phyloP scores from a whole-genome alignment of 2,113 vertebrate species.

The Xyrauchen texanus region DNA sequence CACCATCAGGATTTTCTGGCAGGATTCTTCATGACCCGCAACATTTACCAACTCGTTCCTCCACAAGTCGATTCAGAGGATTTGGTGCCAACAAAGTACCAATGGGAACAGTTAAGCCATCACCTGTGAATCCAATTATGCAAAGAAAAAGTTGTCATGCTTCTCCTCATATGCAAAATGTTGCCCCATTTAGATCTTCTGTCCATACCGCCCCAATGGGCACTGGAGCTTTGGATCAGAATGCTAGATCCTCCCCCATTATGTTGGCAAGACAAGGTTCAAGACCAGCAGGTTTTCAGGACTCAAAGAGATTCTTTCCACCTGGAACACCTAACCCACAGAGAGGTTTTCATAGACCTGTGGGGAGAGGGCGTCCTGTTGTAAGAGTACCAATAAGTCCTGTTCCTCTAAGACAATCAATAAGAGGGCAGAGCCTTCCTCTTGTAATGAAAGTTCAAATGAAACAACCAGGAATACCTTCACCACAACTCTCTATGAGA shows the following conservation, averaged over 20 bases:
- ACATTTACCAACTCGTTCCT: slow-evolving; percentile 58
- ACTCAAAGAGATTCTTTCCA: slow-evolving; percentile 61
- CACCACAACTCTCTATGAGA: slow-evolving; percentile 68
- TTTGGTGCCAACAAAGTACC: slow-evolving; percentile 66
- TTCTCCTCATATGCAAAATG: slow-evolving; percentile 71
- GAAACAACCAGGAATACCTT: slow-evolving; percentile 62
- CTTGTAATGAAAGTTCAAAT: slow-evolving; percentile 48
- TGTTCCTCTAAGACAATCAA: slow-evolving; percentile 68
- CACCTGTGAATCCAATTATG: slow-evolving; percentile 73
- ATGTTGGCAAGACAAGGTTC: slow-evolving; percentile 63
- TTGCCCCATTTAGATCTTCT: slow-evolving; percentile 74
- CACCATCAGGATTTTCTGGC: slow-evolving; percentile 61
- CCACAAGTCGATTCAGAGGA: slow-evolving; percentile 66
- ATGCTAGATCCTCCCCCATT: slow-evolving; percentile 46
- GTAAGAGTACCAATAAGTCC: slow-evolving; percentile 74
- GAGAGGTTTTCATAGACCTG: slow-evolving; percentile 71
- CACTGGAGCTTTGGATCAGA: slow-evolving; percentile 40
- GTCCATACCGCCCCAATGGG: slow-evolving; percentile 64
- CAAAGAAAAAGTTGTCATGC: slow-evolving; percentile 70
- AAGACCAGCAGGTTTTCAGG: slow-evolving; percentile 58
- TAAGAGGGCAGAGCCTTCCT: slow-evolving; percentile 58
- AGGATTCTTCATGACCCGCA: slow-evolving; percentile 54
- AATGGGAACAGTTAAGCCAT: slow-evolving; percentile 72
- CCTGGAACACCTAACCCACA: slow-evolving; percentile 57
- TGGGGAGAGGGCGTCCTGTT: slow-evolving; percentile 76